Base-by-base conservation (phyloP, 1,140 invertebrate species). In the Drosophila sp. region DNA sequence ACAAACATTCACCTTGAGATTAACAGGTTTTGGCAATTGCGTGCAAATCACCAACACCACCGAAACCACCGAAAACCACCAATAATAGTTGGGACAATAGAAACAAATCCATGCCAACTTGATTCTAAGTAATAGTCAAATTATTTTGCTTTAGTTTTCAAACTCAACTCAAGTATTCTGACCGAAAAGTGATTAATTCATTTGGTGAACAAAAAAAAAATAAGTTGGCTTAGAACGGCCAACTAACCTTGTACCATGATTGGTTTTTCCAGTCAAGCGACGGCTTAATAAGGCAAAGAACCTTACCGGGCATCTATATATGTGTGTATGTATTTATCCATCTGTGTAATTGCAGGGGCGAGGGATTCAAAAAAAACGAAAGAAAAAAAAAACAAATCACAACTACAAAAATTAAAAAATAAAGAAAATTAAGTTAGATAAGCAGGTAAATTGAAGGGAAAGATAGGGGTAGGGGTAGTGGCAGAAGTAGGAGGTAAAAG, bases 231-330 rank as follows among this genome's bases (percentile, higher is more conserved):
- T 87, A 89, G 80, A 87, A 84, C 81, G 83, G 70, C 67, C 73
- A 80, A 55, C 65, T 83, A 78, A 90, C 86, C 82, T 90, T 90
- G 85, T 47, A 66, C 50, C 66, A 64, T 90, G 78, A 90, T 86
- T 86, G 79, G 60, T 69, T 86, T 68, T 67, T 78, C 35, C 33
- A 72, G 66, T 67, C 76, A 63, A 61, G 60, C 47, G 47, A 66
- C 63, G 60, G 78, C 83, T 82, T 82, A 87, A 89, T 89, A 89
- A 74, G 80, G 84, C 85, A 84, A 75, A 87, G 77, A 87, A 84
- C 84, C 84, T 89, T 89, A 89, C 47, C 62, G 70, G 67, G 75
- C 76, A 77, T 85, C 44, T 10, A 27, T 25, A 8, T 50, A 27
- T 38, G 35, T 38, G 74, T 85, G 5, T 10, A 27, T 38, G 35